Evolutionary conservation across 2,113 vertebrate species (phyloP).

Genomic region (Mixornis gularis): DNA sequence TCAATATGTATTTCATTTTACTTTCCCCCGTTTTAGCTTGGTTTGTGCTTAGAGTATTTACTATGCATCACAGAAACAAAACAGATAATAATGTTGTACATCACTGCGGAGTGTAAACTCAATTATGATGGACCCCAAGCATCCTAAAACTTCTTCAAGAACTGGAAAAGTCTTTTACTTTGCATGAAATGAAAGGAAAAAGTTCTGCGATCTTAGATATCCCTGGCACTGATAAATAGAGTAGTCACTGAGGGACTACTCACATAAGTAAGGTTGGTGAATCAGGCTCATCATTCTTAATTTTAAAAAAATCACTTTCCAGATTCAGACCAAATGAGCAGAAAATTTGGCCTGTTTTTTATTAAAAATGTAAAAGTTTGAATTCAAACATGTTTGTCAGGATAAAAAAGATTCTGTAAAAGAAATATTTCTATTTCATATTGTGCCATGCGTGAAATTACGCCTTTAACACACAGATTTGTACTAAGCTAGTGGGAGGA

Average conservation of each 20-base stretch:
- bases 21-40: background rate
- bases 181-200: constrained; percentile 4
- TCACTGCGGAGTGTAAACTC: background rate
- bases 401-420: background rate
- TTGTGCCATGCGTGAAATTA: background rate
- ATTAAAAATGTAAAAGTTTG: background rate
- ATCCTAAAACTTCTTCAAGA: background rate
- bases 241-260: background rate
- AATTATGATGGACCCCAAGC: background rate
- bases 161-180: background rate
- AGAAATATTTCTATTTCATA: background rate
- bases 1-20: background rate
- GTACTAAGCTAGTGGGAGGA: background rate
- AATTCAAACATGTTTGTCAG: background rate
- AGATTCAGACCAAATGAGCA: background rate
- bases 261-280: background rate
- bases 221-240: background rate
- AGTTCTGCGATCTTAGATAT: background rate
- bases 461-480: background rate
- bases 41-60: background rate
- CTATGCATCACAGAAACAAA: background rate
- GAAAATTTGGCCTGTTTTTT: background rate
- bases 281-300: background rate
- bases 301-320: background rate
- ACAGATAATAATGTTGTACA: background rate